Percentiles rank a stretch among this genome's conserved stretches.
These are phyloP conservation scores for Lordiphosa clarofinis DNA, from an alignment of 1,140 invertebrate species.

Conservation along the genomic window DNA sequence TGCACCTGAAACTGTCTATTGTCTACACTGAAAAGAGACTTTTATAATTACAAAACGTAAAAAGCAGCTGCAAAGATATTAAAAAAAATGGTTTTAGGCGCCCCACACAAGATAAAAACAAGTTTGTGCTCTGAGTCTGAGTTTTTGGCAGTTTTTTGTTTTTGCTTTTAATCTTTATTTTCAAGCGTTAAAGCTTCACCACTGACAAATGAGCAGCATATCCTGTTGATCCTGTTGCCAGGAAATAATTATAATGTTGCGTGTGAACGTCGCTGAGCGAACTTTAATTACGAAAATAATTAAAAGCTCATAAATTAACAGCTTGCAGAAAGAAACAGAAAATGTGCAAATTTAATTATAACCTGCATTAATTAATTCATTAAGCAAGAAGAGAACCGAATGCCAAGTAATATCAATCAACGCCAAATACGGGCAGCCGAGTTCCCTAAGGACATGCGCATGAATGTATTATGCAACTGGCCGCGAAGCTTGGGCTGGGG, in stretches of 20 bases:
- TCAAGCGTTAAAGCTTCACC: conserved; percentile 51
- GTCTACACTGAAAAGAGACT: conserved; percentile 48
- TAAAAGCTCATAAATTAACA: conserved; percentile 74
- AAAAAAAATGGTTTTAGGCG: conserved; percentile 37
- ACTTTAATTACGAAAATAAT: conserved; percentile 74
- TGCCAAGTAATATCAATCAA: conserved; percentile 62
- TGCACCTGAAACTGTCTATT: conserved; percentile 66
- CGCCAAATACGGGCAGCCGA: conserved; percentile 53
- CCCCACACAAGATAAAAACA: conserved; percentile 51
- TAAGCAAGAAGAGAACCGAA: conserved; percentile 28
- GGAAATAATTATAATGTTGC: conserved; percentile 60
- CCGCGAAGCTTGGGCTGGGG: conserved; percentile 14
- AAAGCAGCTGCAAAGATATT: conserved; percentile 63
- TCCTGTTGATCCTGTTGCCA: conserved; percentile 70
- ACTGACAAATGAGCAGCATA: conserved; percentile 75
- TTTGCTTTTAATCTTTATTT: conserved; percentile 15
- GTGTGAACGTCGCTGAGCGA: conserved; percentile 26
- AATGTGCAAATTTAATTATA: conserved; percentile 75
- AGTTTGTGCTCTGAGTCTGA: conserved; percentile 69
- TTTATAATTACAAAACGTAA: conserved; percentile 51
- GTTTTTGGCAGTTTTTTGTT: conserved; percentile 38
- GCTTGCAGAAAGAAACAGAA: conserved; percentile 19
- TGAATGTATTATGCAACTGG: conserved; percentile 69
- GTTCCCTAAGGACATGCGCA: conserved; percentile 57
- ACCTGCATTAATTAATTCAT: conserved; percentile 71